Base-by-base conservation (phyloP, 2,113 vertebrate genomes). In the Oncorhynchus gorbuscha region DNA sequence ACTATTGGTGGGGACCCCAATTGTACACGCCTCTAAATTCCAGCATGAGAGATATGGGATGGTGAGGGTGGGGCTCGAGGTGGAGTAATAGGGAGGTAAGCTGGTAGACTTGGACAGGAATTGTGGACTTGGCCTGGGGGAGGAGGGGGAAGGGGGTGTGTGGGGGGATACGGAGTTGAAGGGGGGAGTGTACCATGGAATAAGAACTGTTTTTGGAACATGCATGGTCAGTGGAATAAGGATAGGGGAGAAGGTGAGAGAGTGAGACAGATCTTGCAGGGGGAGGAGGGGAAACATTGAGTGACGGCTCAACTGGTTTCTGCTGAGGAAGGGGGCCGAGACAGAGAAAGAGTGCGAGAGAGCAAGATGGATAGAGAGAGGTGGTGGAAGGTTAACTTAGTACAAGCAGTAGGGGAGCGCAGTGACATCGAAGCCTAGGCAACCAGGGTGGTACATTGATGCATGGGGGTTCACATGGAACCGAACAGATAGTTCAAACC, bases 211-310 rank as follows among this genome's bases (percentile, higher is more conserved):
- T 93, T 93, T 93, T 92, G 92, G 92, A 93, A 93, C 89, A 89
- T 93, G 93, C 92, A 90, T 91, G 86, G 92, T 93, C 92, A 94
- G 93, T 93, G 91, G 93, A 93, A 93, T 93, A 92, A 89, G 90
- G 91, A 89, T 89, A 92, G 88, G 84, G 89, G 89, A 92, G 89
- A 91, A 92, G 91, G 91, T 91, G 90, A 92, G 89, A 90, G 91
- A 92, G 92, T 64, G 75, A 88, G 89, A 85, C 71, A 84, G 89
- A 87, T 83, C 86, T 84, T 71, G 81, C 79, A 75, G 35, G 76
- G 72, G 70, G 51, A 28, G 58, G 61, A 18, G 35, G 81, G 73
- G 75, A 73, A 0, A 4, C 26, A 76, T 74, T 89, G 93, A 92
- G 85, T 92, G 91, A 92, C 75, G 78, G 90, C 85, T 91, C 91